phyloP scores from a whole-genome alignment of 1,140 invertebrate genomes.

The Bursaphelenchus mucronatus region DNA sequence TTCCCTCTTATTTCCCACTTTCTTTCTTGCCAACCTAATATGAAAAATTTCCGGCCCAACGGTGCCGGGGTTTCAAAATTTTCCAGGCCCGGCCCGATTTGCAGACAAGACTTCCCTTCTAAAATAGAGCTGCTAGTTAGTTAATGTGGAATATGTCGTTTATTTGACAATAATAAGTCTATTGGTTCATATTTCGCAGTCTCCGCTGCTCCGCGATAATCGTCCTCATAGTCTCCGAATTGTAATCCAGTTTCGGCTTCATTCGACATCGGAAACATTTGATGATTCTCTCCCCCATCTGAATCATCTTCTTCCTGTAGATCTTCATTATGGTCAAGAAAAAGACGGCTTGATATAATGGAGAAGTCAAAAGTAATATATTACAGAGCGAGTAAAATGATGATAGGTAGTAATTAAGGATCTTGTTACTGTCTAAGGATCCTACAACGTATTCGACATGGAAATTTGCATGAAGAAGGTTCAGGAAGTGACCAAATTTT shows the following conservation, averaged over 20 bases:
- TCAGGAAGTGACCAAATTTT: constrained; percentile 38
- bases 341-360: constrained; percentile 14
- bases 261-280: constrained; percentile 10
- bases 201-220: constrained; percentile 45
- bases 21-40: no score
- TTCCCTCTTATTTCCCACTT: no score
- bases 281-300: neutral
- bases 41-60: no score
- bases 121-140: no score
- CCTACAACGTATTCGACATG: constrained; percentile 25
- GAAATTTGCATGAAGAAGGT: constrained; percentile 41
- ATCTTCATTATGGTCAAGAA: constrained; percentile 15
- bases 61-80: no score
- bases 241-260: constrained; percentile 34
- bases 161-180: no score
- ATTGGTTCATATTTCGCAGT: constrained; percentile 26
- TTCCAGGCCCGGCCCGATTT: no score
- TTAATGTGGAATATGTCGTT: no score
- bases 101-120: no score
- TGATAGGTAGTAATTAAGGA: constrained; percentile 15
- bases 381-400: constrained; percentile 28
- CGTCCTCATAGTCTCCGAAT: constrained; percentile 41
- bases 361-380: constrained; percentile 18
- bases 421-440: constrained; percentile 2
- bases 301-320: constrained; percentile 17